phyloP scores from a whole-genome alignment of 1,140 invertebrate genomes.

The Hyposmocoma kahamanoa region DNA sequence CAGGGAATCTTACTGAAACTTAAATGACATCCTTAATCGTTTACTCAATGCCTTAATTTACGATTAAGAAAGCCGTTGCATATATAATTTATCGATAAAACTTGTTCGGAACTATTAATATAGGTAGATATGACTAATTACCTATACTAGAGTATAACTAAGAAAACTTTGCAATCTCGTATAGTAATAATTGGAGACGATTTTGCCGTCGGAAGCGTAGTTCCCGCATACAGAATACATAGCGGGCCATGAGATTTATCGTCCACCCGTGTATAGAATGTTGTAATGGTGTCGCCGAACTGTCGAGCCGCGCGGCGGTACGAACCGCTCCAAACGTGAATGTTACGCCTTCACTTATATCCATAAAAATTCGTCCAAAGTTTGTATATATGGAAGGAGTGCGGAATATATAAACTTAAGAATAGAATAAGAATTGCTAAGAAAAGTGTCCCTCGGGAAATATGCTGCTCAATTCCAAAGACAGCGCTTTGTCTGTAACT shows the following conservation, averaged over 20 bases:
- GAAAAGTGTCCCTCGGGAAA: too few species aligned
- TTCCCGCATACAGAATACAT: constrained; percentile 42
- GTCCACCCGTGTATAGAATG: constrained; percentile 37
- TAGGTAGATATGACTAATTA: constrained; percentile 2
- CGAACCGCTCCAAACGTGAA: constrained; percentile 39
- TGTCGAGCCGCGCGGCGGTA: constrained; percentile 24
- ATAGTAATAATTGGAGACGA: constrained; percentile 24
- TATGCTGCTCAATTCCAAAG: too few species aligned
- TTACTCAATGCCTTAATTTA: too few species aligned
- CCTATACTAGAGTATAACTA: constrained; percentile 19
- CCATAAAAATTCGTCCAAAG: constrained; percentile 41
- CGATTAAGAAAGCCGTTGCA: too few species aligned
- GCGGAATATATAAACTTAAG: too few species aligned
- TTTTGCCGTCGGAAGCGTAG: constrained; percentile 26
- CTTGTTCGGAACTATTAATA: too few species aligned
- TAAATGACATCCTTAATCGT: too few species aligned
- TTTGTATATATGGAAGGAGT: too few species aligned
- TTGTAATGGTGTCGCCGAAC: constrained; percentile 39
- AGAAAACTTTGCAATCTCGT: constrained; percentile 42
- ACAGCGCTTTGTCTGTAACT: too few species aligned
- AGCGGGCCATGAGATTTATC: constrained; percentile 43
- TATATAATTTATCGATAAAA: too few species aligned
- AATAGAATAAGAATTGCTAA: too few species aligned
- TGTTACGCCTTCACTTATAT: constrained; percentile 25
- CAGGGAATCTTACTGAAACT: too few species aligned